phyloP scores from a whole-genome alignment of 2,113 vertebrate genomes.

The Neomonachus schauinslandi region DNA sequence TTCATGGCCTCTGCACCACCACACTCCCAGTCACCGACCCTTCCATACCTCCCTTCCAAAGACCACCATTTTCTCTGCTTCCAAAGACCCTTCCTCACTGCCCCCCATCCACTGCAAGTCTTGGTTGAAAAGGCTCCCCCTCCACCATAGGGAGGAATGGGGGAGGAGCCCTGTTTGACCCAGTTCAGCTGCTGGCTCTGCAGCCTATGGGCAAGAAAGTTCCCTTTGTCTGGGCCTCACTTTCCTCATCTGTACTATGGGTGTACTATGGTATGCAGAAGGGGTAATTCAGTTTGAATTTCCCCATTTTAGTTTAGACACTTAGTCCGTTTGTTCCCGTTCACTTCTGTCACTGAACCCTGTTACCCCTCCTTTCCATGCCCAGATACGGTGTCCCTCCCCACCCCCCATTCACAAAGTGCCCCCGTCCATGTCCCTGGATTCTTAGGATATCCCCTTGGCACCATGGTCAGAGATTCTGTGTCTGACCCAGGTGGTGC shows the following conservation, averaged over 20 bases:
- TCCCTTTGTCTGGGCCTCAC: constrained; percentile 16
- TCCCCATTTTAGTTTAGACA: constrained; percentile 60
- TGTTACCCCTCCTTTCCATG: background rate
- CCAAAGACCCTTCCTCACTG: constrained; percentile 65
- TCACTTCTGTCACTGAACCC: background rate
- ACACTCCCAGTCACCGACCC: constrained; percentile 13
- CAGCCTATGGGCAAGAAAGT: background rate
- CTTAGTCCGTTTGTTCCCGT: constrained; percentile 2
- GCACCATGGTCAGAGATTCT: background rate
- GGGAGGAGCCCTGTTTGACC: background rate
- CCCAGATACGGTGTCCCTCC: background rate
- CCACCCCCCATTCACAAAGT: constrained; percentile 71
- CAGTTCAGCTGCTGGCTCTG: background rate
- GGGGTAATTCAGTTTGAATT: constrained; percentile 28
- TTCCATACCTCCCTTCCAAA: constrained; percentile 69
- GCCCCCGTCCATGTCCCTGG: constrained; percentile 56
- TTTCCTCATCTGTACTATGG: constrained; percentile 48
- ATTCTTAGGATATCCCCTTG: constrained; percentile 26
- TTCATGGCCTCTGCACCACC: constrained; percentile 54
- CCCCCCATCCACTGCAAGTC: background rate
- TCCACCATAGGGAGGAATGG: background rate
- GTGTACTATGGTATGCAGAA: constrained; percentile 61
- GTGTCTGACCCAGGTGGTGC: constrained; percentile 53
- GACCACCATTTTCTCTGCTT: constrained; percentile 61
- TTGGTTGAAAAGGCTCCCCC: background rate